Evolutionary conservation across 1,140 invertebrate species (phyloP).

Genomic region (Drosophila seguyi): DNA sequence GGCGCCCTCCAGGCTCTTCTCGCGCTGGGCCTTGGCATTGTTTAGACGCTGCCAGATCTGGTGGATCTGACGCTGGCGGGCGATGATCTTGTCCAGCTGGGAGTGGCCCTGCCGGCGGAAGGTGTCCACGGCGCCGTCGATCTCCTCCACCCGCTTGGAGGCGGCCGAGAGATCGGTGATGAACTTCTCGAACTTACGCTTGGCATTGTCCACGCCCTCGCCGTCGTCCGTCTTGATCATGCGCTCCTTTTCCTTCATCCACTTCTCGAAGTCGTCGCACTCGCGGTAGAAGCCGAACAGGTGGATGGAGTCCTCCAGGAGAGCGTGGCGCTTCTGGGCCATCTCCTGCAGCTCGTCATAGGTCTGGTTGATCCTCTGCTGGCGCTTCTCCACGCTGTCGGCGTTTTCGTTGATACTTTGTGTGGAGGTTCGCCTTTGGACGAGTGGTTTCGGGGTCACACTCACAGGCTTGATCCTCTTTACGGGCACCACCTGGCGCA

Average conservation of each 20-base stretch:
- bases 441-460: slow-evolving; percentile 84
- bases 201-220: slow-evolving; percentile 95
- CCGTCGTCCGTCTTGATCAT: slow-evolving; percentile 93
- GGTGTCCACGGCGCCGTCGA: slow-evolving; percentile 95
- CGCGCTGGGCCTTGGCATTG: slow-evolving; percentile 94
- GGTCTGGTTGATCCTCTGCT: slow-evolving; percentile 92
- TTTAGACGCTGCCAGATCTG: slow-evolving; percentile 95
- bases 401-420: slow-evolving; percentile 85
- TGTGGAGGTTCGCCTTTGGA: slow-evolving; percentile 85
- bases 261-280: slow-evolving; percentile 98
- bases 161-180: slow-evolving; percentile 97
- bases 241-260: slow-evolving; percentile 98
- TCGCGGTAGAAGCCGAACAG: slow-evolving; percentile 98
- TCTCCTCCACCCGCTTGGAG: slow-evolving; percentile 94
- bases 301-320: slow-evolving; percentile 96
- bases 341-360: slow-evolving; percentile 93
- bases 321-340: slow-evolving; percentile 91
- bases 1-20: slow-evolving; percentile 95
- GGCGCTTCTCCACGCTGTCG: slow-evolving; percentile 93
- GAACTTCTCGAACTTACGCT: slow-evolving; percentile 98
- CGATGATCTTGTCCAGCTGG: slow-evolving; percentile 94
- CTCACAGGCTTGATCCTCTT: slow-evolving; percentile 87
- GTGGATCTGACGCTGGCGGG: slow-evolving; percentile 93
- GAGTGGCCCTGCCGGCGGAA: slow-evolving; percentile 94
- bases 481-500: slow-evolving; percentile 93